Conservation (phyloP, 2,888 invertebrate species). For the Esperia sulphurella region DNA sequence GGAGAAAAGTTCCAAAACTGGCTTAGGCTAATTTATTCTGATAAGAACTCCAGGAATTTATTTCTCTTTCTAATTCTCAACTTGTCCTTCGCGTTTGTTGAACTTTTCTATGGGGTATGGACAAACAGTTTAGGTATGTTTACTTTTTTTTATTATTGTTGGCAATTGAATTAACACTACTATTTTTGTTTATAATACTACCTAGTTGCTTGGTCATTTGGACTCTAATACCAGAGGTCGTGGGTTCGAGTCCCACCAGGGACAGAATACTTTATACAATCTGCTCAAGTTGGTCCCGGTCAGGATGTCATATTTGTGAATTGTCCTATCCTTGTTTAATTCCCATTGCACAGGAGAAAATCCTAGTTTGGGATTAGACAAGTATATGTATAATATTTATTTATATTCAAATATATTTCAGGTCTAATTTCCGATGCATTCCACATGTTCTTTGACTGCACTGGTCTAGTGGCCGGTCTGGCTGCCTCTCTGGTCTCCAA, state of each 20-base stretch:
- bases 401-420: constrained; percentile 54
- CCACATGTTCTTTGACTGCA: constrained; percentile 99
- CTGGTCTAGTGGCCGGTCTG: constrained; percentile 94
- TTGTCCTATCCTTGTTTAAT: no score
- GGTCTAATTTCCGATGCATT: constrained; percentile 99
- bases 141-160: not conserved
- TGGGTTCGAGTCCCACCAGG: no score
- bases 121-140: constrained; percentile 89
- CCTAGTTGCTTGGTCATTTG: no score
- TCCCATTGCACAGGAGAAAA: no score
- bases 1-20: constrained; percentile 87
- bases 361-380: no score
- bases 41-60: constrained; percentile 94
- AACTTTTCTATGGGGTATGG: constrained; percentile 94
- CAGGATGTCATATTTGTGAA: no score
- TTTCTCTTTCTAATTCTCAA: constrained; percentile 95
- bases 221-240: no score
- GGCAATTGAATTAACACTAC: not conserved
- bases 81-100: constrained; percentile 97
- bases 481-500: constrained; percentile 97
- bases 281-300: no score
- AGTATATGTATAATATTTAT: no score
- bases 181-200: no score
- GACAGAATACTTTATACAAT: no score
- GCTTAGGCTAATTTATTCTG: constrained; percentile 93